These are phyloP conservation scores for Spodoptera littoralis DNA, from an alignment of 2,888 invertebrate species.

Conservation along the genomic window DNA sequence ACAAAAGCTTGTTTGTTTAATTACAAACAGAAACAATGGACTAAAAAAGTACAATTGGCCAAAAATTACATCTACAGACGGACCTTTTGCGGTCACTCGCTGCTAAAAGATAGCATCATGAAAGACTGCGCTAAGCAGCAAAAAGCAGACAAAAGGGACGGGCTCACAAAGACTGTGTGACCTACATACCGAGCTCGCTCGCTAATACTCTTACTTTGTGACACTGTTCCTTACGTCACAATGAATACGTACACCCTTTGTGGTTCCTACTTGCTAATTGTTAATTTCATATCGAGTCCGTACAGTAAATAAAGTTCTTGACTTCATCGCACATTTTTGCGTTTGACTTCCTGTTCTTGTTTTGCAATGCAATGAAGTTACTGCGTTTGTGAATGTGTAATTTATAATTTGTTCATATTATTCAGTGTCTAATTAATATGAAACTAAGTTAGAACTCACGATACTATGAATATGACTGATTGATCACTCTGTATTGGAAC, in stretches of 20 bases:
- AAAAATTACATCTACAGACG: conserved; percentile 55
- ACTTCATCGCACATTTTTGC: neutral
- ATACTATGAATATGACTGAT: no score
- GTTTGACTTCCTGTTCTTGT: neutral
- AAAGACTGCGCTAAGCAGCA: conserved; percentile 66
- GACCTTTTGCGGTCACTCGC: conserved; percentile 68
- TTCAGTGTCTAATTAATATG: no score
- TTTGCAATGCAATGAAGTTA: no score
- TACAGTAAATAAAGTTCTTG: conserved; percentile 13
- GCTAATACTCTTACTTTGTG: conserved; percentile 79
- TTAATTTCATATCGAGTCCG: conserved; percentile 56
- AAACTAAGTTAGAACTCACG: no score
- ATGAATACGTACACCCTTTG: conserved; percentile 57
- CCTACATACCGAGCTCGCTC: conserved; percentile 72
- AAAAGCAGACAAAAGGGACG: conserved; percentile 78
- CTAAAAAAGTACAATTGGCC: conserved; percentile 54
- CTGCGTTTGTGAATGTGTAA: no score
- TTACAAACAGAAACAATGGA: conserved; percentile 10
- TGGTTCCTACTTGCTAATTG: conserved; percentile 58
- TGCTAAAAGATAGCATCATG: conserved; percentile 69
- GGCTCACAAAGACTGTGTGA: conserved; percentile 77
- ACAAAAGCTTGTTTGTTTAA: no score
- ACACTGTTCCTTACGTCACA: conserved; percentile 62
- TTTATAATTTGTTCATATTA: no score
- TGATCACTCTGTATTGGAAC: no score